Conservation (phyloP, 2,113 vertebrate genomes). For the Mustela nigripes region DNA sequence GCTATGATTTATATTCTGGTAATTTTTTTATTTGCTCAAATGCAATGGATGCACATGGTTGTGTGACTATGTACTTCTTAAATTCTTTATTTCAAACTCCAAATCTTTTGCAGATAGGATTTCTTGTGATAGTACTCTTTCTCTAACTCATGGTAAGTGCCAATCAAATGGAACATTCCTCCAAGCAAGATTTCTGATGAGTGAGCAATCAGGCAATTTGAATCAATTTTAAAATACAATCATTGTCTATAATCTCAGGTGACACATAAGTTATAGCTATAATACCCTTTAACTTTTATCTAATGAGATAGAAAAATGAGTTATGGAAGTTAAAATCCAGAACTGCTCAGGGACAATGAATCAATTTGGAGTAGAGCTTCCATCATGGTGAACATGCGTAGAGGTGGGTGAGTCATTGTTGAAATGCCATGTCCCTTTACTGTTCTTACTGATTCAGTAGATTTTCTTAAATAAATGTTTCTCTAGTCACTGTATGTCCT, state of each 20-base stretch:
- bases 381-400: not conserved
- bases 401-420: not conserved
- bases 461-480: not conserved
- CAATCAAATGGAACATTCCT: not conserved
- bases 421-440: not conserved
- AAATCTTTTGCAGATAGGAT: not conserved
- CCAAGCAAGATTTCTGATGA: not conserved
- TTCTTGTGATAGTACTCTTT: not conserved
- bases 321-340: not conserved
- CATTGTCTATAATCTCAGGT: not conserved
- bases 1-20: not conserved
- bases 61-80: not conserved
- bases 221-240: not conserved
- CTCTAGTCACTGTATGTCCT: not conserved
- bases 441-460: not conserved
- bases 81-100: not conserved
- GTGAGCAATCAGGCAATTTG: not conserved
- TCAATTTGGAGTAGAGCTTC: not conserved
- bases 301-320: not conserved
- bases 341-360: not conserved
- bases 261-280: not conserved
- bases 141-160: not conserved
- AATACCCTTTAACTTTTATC: not conserved
- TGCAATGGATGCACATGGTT: not conserved
- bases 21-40: not conserved